Conservation (phyloP, 2,113 vertebrate species). For the Cairina moschata region DNA sequence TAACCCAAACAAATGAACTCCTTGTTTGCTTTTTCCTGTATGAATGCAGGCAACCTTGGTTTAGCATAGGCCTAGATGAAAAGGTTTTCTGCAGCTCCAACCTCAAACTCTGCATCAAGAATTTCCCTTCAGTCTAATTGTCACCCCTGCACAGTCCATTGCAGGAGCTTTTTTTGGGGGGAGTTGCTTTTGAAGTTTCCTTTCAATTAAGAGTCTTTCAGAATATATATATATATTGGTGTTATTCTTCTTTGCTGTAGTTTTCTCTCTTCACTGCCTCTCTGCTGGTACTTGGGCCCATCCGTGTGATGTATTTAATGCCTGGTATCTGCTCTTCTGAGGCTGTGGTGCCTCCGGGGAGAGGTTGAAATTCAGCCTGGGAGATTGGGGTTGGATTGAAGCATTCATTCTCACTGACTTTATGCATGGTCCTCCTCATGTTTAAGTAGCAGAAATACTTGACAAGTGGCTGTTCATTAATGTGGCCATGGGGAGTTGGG, state of each 20-base stretch:
- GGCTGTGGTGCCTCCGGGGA: background rate
- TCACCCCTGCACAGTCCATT: background rate
- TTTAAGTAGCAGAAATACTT: background rate
- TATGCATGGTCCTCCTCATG: fast-evolving
- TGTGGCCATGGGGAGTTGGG: background rate
- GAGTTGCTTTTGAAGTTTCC: background rate
- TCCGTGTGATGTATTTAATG: fast-evolving
- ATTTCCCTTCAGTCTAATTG: background rate
- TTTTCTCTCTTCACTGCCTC: background rate
- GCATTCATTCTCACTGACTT: background rate
- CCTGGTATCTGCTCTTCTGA: background rate
- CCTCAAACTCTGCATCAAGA: background rate
- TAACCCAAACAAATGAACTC: background rate
- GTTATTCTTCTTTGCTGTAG: background rate
- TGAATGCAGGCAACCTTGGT: background rate
- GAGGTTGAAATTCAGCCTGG: background rate
- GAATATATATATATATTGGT: too few species aligned
- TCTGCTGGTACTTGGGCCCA: background rate
- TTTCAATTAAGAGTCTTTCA: background rate
- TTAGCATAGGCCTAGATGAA: background rate
- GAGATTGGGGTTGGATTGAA: background rate
- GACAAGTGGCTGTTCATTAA: background rate
- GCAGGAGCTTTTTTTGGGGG: background rate
- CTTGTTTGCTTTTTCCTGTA: background rate
- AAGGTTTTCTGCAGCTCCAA: background rate